Conservation (phyloP, 2,113 vertebrate genomes). For the Prinia subflava region DNA sequence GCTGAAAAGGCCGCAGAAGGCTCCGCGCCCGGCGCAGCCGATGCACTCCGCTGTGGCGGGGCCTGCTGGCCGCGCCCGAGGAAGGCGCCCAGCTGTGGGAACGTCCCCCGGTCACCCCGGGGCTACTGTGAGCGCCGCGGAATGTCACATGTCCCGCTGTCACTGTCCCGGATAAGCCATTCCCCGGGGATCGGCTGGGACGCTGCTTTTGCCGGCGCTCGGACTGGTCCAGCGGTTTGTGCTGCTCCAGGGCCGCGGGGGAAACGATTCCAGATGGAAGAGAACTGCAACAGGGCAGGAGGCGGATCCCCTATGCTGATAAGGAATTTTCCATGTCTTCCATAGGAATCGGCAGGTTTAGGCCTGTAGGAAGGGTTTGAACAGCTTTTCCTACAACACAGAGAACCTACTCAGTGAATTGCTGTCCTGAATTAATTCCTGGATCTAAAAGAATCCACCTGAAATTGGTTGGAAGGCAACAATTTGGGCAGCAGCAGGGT, state of each 20-base stretch:
- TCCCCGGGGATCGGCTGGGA: not conserved
- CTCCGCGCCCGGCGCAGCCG: rapidly evolving
- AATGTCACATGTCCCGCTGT: not conserved
- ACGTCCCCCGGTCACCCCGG: rapidly evolving
- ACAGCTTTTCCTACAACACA: not conserved
- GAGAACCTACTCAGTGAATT: not conserved
- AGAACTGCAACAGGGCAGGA: not conserved
- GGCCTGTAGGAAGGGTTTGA: not conserved
- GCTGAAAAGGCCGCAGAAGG: not conserved
- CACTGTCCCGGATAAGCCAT: not conserved
- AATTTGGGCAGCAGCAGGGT: not conserved
- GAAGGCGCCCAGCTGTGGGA: conserved; percentile 30
- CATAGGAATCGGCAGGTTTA: not conserved
- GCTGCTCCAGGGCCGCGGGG: not conserved
- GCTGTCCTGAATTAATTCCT: not conserved
- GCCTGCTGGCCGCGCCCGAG: rapidly evolving
- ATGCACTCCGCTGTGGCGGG: rapidly evolving
- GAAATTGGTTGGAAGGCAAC: not conserved
- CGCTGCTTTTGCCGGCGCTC: not conserved
- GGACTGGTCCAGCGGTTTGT: not conserved
- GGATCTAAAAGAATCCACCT: not conserved
- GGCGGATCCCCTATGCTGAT: not conserved
- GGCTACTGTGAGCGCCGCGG: not conserved
- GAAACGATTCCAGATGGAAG: not conserved
- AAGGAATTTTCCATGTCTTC: not conserved